Percentiles rank a stretch among this genome's conserved stretches.
Conservation (phyloP, 2,888 invertebrate genomes). For the Scelioninae gen. 2 region DNA sequence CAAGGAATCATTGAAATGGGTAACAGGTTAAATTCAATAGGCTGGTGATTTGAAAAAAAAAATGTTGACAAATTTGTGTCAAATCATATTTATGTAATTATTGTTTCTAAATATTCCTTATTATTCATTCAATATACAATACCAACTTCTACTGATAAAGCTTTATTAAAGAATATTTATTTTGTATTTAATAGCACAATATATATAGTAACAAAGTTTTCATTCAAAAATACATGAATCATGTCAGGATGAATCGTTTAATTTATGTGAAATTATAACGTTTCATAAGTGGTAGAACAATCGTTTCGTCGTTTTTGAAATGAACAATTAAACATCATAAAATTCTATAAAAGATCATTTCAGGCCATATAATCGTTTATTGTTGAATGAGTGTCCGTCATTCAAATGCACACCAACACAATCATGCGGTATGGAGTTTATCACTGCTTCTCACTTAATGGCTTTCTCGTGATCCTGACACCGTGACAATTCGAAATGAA, state of each 20-base stretch:
- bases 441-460: slow-evolving; percentile 47
- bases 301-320: slow-evolving; percentile 18
- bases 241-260: not conserved
- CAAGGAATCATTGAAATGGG: too few relatives aligned
- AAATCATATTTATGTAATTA: too few relatives aligned
- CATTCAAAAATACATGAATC: too few relatives aligned
- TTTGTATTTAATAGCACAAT: too few relatives aligned
- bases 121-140: too few relatives aligned
- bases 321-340: slow-evolving; percentile 31
- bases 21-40: too few relatives aligned
- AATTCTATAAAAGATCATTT: slow-evolving; percentile 45
- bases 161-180: too few relatives aligned
- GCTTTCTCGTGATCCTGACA: slow-evolving; percentile 43
- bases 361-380: slow-evolving; percentile 42
- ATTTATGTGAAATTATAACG: slow-evolving; percentile 17
- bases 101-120: too few relatives aligned
- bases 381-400: slow-evolving; percentile 35
- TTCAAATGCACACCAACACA: slow-evolving; percentile 33
- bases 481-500: slow-evolving; percentile 48
- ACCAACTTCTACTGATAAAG: too few relatives aligned
- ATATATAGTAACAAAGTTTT: too few relatives aligned
- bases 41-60: too few relatives aligned
- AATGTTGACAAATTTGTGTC: too few relatives aligned
- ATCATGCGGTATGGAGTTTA: slow-evolving; percentile 40
- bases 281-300: slow-evolving; percentile 24